Percentiles rank a stretch among this genome's conserved stretches.
These are phyloP conservation scores for Patella vulgata DNA, from an alignment of 1,140 invertebrate species.

Conservation along the genomic window DNA sequence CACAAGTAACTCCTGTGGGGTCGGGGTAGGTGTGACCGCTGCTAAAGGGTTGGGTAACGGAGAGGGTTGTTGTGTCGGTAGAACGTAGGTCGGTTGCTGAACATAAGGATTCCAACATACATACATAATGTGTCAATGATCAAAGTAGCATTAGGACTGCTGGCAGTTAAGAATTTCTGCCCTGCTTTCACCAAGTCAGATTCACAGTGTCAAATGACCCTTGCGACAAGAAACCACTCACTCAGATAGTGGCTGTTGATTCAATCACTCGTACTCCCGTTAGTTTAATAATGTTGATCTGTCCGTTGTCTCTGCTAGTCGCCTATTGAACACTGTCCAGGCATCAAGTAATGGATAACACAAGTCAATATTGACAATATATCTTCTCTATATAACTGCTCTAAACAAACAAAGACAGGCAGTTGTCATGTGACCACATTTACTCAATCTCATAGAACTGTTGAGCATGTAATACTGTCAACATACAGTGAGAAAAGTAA, in stretches of 20 bases:
- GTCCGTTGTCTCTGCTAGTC: too few relatives aligned
- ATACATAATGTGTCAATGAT: constrained; percentile 12
- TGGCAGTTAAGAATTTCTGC: too few relatives aligned
- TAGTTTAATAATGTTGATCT: neutral
- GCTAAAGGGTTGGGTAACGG: neutral
- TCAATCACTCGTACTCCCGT: neutral
- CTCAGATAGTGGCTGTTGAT: neutral
- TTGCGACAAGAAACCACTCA: neutral
- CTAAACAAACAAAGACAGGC: too few relatives aligned
- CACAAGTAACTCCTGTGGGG: too few relatives aligned
- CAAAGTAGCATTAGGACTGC: neutral
- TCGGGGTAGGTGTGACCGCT: neutral
- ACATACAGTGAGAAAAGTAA: too few relatives aligned
- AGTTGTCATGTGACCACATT: too few relatives aligned
- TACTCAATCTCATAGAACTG: too few relatives aligned
- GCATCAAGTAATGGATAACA: too few relatives aligned
- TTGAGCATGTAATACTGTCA: too few relatives aligned
- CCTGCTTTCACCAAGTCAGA: neutral
- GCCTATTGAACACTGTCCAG: too few relatives aligned
- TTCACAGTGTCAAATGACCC: neutral
- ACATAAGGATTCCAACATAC: constrained; percentile 14
- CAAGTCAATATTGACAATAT: too few relatives aligned
- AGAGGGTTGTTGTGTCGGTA: neutral
- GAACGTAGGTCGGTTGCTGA: neutral
- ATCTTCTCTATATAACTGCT: too few relatives aligned